Percentiles rank a stretch among this genome's conserved stretches.
Evolutionary conservation across 2,888 invertebrate genomes (phyloP).

Genomic region (Eueremaeus valkanovi): DNA sequence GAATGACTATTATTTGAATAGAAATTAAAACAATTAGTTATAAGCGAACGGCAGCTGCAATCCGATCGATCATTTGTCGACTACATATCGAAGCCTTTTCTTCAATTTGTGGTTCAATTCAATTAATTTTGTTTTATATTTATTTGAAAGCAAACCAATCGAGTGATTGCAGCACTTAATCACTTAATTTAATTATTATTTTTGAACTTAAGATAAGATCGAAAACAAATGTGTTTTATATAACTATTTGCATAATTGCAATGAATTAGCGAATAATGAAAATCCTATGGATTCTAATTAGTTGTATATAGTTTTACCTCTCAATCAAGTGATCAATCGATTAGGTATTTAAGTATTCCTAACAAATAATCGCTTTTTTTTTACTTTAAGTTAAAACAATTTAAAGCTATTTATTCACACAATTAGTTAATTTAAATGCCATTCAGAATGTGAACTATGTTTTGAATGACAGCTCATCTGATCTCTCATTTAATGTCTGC

Average conservation of each 20-base stretch:
- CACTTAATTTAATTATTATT: not conserved
- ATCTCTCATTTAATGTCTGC: not conserved
- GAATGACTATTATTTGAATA: conserved; percentile 62
- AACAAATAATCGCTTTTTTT: not conserved
- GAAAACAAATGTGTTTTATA: not conserved
- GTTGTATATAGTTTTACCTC: not conserved
- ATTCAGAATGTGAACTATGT: not conserved
- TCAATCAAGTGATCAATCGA: not conserved
- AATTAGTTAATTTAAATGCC: not conserved
- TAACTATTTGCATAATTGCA: conserved; percentile 11
- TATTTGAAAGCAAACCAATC: not conserved
- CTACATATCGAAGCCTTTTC: not conserved
- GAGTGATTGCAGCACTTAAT: not conserved
- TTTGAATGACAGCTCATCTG: conserved; percentile 26
- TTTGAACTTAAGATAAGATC: not conserved
- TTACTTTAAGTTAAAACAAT: not conserved
- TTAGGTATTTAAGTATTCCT: not conserved
- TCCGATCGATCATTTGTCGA: not conserved
- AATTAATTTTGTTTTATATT: too few species aligned
- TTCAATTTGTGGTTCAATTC: not conserved
- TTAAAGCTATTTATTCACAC: conserved; percentile 13
- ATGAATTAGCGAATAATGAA: not conserved
- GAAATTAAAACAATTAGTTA: not conserved
- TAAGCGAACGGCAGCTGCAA: not conserved
- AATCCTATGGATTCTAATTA: conserved; percentile 11